Percentiles rank a stretch among this genome's conserved stretches.
Evolutionary conservation across 2,113 vertebrate species (phyloP).

Genomic region (Collichthys lucidus): DNA sequence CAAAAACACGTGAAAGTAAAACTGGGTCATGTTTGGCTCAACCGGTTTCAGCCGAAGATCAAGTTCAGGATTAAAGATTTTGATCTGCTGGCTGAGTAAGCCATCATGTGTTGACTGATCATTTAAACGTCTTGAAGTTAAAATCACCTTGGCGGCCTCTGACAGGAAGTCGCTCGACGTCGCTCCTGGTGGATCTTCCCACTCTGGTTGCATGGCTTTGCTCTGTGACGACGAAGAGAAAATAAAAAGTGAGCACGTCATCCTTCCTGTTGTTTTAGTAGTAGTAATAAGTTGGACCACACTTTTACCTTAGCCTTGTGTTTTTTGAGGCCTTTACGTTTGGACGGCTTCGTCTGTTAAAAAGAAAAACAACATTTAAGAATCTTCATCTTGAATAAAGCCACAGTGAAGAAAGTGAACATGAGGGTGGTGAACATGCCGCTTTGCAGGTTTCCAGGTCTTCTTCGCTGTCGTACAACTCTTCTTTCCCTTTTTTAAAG

Average conservation of each 20-base stretch:
- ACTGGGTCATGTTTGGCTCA: not conserved
- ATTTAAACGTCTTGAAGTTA: not conserved
- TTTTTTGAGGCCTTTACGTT: slow-evolving; percentile 56
- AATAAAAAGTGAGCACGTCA: not conserved
- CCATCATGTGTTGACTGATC: not conserved
- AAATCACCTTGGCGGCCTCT: slow-evolving; percentile 79
- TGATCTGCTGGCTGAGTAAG: not conserved
- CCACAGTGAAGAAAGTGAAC: not conserved
- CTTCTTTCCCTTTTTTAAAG: not conserved
- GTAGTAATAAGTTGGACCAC: not conserved
- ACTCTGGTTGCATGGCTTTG: slow-evolving; percentile 27
- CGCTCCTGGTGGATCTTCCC: slow-evolving; percentile 60
- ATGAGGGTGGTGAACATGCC: slow-evolving; percentile 26
- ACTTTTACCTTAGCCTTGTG: slow-evolving; percentile 60
- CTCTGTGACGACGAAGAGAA: slow-evolving; percentile 36
- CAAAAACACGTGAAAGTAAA: not conserved
- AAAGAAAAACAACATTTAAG: not conserved
- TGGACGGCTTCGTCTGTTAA: slow-evolving; percentile 67
- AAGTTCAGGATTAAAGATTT: not conserved
- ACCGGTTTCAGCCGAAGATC: not conserved
- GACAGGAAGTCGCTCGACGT: slow-evolving; percentile 68
- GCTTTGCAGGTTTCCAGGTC: slow-evolving; percentile 47
- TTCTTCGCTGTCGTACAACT: slow-evolving; percentile 17
- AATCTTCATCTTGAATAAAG: fast-evolving
- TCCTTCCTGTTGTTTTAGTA: too few species aligned